Evolutionary conservation across 2,113 vertebrate species (phyloP).

Genomic region (Antennarius striatus): DNA sequence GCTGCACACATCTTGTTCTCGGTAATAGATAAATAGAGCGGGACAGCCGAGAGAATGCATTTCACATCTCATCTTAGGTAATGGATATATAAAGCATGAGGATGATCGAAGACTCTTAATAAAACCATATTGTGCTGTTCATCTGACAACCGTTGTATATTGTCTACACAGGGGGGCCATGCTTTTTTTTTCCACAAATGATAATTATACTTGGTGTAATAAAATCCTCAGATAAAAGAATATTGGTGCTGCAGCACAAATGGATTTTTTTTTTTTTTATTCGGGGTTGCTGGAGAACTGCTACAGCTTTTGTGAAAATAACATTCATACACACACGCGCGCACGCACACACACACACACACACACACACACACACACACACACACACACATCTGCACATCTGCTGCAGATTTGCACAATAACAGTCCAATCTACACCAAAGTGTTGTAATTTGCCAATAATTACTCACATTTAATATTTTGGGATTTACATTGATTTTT

Average conservation of each 20-base stretch:
- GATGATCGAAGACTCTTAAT: constrained; percentile 22
- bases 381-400: no score
- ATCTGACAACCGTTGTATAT: constrained; percentile 15
- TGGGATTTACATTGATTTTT: no score
- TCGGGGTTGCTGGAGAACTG: no score
- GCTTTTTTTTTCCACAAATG: constrained; percentile 18
- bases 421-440: no score
- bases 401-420: no score
- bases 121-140: background rate
- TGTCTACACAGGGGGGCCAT: background rate
- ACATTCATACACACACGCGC: background rate
- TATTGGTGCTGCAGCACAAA: constrained; percentile 6
- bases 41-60: constrained; percentile 24
- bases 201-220: constrained; percentile 32
- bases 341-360: no score
- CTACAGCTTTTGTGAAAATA: background rate
- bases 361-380: no score
- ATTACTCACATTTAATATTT: no score
- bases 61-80: constrained; percentile 26
- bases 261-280: background rate
- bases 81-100: constrained; percentile 26
- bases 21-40: constrained; percentile 47
- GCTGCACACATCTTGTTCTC: constrained; percentile 35
- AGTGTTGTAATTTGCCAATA: no score
- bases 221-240: constrained; percentile 16